Evolutionary conservation across 2,113 vertebrate genomes (phyloP), one percentile per base, ranked within the genome.

Genomic region (Apus apus): DNA sequence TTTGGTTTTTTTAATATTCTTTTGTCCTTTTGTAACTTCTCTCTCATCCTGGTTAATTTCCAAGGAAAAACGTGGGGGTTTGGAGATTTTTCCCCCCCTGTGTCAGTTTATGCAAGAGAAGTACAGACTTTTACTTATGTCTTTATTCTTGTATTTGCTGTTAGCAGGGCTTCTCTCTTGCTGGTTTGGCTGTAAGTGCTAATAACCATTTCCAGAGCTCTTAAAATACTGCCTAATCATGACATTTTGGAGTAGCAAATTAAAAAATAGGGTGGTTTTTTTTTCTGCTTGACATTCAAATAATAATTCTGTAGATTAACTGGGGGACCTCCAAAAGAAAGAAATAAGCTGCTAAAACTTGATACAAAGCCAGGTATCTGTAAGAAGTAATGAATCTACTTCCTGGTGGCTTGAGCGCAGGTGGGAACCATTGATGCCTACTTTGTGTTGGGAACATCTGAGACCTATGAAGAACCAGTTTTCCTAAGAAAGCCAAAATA

Each of bases 51-150:
- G 60, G 23, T 83, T 90, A 46, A 43, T 87, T 91, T 81, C 13
- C 48, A 77, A 75, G 29, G 4, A 18, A n/a, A 53, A 5, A 26
- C 80, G 64, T 40, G n/a, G 1, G 23, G 5, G 29, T 8, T 13
- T 77, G 80, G 62, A 38, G 10, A 5, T 7, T 29, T 29, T 36
- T 11, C 2, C 10, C 7, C 3, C 20, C 0, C n/a, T n/a, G 0
- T 57, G 14, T 78, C 27, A 25, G 9, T 81, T 94, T 81, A 50
- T 57, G 19, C 40, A 62, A 48, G 40, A 48, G 40, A 53, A 68
- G 14, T 64, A 9, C 2, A 1, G 77, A 32, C 51, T 81, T 64
- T 87, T 64, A 90, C 27, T 46, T 83, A 6, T 16, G 8, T 86
- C 12, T 68, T 58, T 54, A 15, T 75, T 89, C 45, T 82, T 79